Base-by-base conservation (phyloP, 2,113 vertebrate species). In the Galeopterus variegatus region DNA sequence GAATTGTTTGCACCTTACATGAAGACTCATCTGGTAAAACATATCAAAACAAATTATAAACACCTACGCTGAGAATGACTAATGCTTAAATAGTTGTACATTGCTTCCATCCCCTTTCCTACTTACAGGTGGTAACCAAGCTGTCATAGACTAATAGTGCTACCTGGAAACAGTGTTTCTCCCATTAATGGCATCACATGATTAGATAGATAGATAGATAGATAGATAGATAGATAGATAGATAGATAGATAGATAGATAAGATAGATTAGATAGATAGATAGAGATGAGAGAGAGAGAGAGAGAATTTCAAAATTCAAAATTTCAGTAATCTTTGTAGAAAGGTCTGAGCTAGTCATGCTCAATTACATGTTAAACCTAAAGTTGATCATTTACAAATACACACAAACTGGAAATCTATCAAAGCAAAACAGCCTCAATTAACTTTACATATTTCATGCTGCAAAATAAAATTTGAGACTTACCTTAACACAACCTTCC, bases 401-500 rank as follows among this genome's bases (percentile, higher is more conserved):
- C 18, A 90, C 2, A 67, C 80, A 85, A 84, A 83, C 45, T 93
- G 23, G 14, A 94, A 88, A 90, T 83, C 31, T 95, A 90, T 73
- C 64, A 88, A 92, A 67, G 33, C 13, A 82, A 92, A 98, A 94
- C 6, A 52, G 24, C 67, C 52, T 90, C 70, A 73, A 64, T 21
- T 95, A 95, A 72, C 8, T 91, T 81, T 82, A 64, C 8, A 76
- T n/a, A 93, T 24, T 89, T 92, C 33, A 50, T 72, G 45, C 31
- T 90, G 8, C 41, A 95, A 95, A 95, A 83, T 86, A 88, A 94
- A 93, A 91, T 48, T 50, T 91, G 52, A 80, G 93, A 92, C 96
- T 50, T 98, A 99, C 99, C 98, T 99, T 99, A 97, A 98, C 90
- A 93, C 94, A 98, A 77, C 98, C 89, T 97, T 98, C 97, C 79